These are phyloP conservation scores for Umimayanthus chanpuru DNA, from an alignment of 92 coral and sea anemone species.

Conservation along the genomic window DNA sequence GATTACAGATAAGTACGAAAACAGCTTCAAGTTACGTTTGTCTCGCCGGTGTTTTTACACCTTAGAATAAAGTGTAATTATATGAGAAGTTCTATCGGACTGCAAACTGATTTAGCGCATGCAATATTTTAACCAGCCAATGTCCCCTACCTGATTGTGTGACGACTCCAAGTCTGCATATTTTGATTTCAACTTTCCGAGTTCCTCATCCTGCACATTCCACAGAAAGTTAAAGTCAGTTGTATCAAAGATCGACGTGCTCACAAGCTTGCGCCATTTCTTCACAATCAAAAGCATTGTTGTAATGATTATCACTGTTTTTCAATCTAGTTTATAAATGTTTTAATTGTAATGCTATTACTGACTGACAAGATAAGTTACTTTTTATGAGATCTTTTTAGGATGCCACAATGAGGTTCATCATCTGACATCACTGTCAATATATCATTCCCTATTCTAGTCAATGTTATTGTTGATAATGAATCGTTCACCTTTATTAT, in stretches of 20 bases:
- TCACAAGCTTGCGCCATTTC: too few species aligned
- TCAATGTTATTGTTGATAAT: background rate
- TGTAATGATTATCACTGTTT: too few species aligned
- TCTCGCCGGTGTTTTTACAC: too few species aligned
- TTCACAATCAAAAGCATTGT: too few species aligned
- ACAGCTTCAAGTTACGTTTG: too few species aligned
- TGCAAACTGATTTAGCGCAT: background rate
- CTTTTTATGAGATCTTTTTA: conserved; percentile 92
- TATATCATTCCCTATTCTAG: background rate
- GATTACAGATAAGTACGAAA: too few species aligned
- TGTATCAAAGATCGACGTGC: too few species aligned
- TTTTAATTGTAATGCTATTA: too few species aligned
- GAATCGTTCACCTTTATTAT: background rate
- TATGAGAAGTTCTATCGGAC: too few species aligned
- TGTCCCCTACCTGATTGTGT: conserved; percentile 73
- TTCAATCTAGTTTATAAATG: too few species aligned
- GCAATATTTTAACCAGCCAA: background rate
- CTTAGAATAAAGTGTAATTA: too few species aligned
- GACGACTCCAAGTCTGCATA: conserved; percentile 86
- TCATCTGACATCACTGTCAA: background rate
- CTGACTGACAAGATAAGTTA: background rate
- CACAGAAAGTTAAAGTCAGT: background rate
- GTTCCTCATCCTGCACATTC: conserved; percentile 84
- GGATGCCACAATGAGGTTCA: conserved; percentile 61
- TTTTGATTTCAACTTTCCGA: conserved; percentile 82